These are phyloP conservation scores for Atrina japonica DNA, from an alignment of 2,888 invertebrate species.

Conservation along the genomic window DNA sequence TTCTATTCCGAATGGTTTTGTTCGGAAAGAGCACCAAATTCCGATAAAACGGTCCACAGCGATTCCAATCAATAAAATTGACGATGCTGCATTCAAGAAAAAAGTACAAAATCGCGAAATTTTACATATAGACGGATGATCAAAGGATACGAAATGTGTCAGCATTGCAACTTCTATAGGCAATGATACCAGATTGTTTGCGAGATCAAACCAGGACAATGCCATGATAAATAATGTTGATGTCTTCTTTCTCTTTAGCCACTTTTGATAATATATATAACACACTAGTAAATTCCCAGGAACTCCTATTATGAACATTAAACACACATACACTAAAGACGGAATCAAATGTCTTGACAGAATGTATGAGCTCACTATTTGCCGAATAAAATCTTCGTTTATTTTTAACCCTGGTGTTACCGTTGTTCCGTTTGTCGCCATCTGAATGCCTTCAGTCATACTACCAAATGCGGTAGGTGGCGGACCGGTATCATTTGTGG, in stretches of 20 bases:
- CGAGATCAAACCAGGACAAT: constrained; percentile 59
- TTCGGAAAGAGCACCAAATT: constrained; percentile 56
- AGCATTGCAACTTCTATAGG: constrained; percentile 58
- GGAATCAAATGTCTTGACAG: constrained; percentile 46
- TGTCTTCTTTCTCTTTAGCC: constrained; percentile 50
- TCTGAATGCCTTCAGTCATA: too few species aligned
- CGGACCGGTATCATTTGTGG: too few species aligned
- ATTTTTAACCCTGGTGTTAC: too few species aligned
- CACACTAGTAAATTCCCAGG: constrained; percentile 62
- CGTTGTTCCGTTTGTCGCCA: too few species aligned
- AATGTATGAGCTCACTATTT: too few species aligned
- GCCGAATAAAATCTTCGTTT: too few species aligned
- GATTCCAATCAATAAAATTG: constrained; percentile 59
- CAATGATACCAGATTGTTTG: constrained; percentile 61
- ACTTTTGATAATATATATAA: constrained; percentile 56
- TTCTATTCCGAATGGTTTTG: constrained; percentile 34
- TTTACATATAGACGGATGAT: constrained; percentile 57
- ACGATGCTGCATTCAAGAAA: constrained; percentile 62
- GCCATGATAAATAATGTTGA: constrained; percentile 60
- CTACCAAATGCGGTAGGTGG: too few species aligned
- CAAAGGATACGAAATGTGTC: constrained; percentile 54
- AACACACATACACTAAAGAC: constrained; percentile 58
- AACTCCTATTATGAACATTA: constrained; percentile 59
- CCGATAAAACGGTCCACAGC: constrained; percentile 62
- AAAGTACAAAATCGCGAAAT: constrained; percentile 58